phyloP scores from a whole-genome alignment of 1,140 invertebrate species.

The Camponotus pennsylvanicus region DNA sequence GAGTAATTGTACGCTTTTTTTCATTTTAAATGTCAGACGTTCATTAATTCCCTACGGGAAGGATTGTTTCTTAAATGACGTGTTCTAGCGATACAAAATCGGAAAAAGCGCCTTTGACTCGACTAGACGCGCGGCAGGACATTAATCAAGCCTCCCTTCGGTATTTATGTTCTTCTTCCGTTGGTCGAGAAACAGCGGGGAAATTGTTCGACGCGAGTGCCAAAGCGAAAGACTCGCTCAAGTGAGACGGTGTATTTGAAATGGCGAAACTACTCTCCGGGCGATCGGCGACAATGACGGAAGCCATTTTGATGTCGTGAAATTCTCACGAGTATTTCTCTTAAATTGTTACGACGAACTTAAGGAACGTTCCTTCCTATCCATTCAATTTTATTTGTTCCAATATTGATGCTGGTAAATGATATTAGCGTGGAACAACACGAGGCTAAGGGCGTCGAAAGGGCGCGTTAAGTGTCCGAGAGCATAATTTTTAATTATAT shows the following conservation, averaged over 20 bases:
- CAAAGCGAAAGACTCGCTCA: conserved; percentile 19
- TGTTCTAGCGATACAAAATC: not conserved
- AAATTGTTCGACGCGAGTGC: conserved; percentile 30
- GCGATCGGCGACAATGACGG: not conserved
- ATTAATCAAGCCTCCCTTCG: conserved; percentile 42
- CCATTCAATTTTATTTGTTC: conserved; percentile 19
- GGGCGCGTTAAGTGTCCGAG: not conserved
- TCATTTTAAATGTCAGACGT: conserved; percentile 32
- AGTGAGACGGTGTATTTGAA: conserved; percentile 3
- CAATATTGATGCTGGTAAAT: not conserved
- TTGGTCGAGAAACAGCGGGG: not conserved
- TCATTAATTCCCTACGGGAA: conserved; percentile 15
- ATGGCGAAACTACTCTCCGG: not conserved
- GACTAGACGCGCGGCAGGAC: conserved; percentile 10
- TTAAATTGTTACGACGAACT: conserved; percentile 4
- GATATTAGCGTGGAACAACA: not conserved
- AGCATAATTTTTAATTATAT: conserved; percentile 30
- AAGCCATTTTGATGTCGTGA: conserved; percentile 30
- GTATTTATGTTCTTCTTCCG: conserved; percentile 20
- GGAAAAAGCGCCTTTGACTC: conserved; percentile 25
- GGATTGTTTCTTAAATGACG: not conserved
- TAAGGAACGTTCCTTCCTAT: conserved; percentile 2
- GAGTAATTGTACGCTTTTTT: conserved; percentile 26
- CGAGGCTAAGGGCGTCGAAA: too few species aligned
- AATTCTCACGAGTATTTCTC: conserved; percentile 25